Conservation (phyloP, 1,140 invertebrate species). For the Bombyx mandarina region DNA sequence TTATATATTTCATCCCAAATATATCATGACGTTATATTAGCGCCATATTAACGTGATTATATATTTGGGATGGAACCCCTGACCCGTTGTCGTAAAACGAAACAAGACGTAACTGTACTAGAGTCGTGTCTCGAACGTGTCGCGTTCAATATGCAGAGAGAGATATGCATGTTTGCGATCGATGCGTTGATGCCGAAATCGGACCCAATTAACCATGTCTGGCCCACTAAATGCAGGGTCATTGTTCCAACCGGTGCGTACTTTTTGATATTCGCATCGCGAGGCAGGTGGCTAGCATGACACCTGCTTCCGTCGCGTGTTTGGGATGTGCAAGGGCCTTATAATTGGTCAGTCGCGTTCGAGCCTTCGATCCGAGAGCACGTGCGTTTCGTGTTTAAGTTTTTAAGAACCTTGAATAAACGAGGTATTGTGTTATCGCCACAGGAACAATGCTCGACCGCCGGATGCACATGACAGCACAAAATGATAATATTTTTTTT, state of each 20-base stretch:
- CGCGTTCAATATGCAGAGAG: conserved; percentile 1
- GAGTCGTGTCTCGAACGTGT: neutral
- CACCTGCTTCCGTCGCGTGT: conserved; percentile 47
- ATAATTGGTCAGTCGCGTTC: conserved; percentile 15
- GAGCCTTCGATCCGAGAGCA: conserved; percentile 4
- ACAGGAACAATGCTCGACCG: conserved; percentile 12
- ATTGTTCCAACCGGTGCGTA: conserved; percentile 26
- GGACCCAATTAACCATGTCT: conserved; percentile 16
- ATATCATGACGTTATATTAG: too few species aligned
- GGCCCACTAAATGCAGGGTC: conserved; percentile 26
- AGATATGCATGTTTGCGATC: conserved; percentile 2
- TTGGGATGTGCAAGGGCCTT: conserved; percentile 31
- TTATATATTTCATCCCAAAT: too few species aligned
- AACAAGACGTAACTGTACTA: conserved; percentile 4
- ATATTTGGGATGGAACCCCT: neutral
- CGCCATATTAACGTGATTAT: neutral
- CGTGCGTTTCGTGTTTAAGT: neutral
- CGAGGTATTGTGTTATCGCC: conserved; percentile 11
- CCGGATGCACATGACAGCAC: conserved; percentile 14
- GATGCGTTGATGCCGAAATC: conserved; percentile 11
- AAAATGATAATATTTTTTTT: conserved; percentile 17
- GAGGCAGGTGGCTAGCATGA: conserved; percentile 41
- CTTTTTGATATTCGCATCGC: conserved; percentile 43
- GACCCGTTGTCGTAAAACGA: conserved; percentile 2
- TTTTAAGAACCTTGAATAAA: too few species aligned